Percentiles rank a stretch among this genome's conserved stretches.
These are phyloP conservation scores for Lacanobia wlatinum DNA, from an alignment of 2,888 invertebrate species.

Conservation along the genomic window DNA sequence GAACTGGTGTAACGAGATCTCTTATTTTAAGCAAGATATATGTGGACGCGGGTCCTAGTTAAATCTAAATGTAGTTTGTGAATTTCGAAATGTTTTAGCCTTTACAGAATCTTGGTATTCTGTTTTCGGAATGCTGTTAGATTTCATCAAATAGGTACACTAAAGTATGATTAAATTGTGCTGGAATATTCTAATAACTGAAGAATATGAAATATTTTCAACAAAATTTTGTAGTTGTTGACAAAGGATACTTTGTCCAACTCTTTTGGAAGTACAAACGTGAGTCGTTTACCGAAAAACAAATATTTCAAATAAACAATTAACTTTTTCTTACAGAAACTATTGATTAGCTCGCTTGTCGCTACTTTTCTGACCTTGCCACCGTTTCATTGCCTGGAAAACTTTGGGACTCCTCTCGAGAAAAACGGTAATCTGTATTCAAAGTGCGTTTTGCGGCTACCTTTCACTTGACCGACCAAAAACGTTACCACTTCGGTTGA, in stretches of 20 bases:
- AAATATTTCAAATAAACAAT: constrained; percentile 43
- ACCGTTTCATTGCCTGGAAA: constrained; percentile 56
- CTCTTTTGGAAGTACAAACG: constrained; percentile 26
- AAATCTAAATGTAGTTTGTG: not conserved
- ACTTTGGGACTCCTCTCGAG: constrained; percentile 64
- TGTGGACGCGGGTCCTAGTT: not conserved
- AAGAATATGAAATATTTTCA: not conserved
- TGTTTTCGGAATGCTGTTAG: not conserved
- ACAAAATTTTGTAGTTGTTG: not conserved
- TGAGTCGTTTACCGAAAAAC: constrained; percentile 29
- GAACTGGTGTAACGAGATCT: constrained; percentile 6
- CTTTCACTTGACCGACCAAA: constrained; percentile 72
- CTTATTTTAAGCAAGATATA: not conserved
- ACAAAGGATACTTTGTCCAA: constrained; percentile 2
- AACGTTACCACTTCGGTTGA: constrained; percentile 62
- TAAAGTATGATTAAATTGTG: not conserved
- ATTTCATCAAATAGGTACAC: not conserved
- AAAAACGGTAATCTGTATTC: constrained; percentile 77
- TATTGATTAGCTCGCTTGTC: constrained; percentile 48
- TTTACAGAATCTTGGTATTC: not conserved
- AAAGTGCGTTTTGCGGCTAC: constrained; percentile 63
- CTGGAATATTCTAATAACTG: not conserved
- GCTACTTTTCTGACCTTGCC: constrained; percentile 44
- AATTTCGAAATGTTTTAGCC: not conserved
- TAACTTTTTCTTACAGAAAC: constrained; percentile 14